Base-by-base conservation (phyloP, 1,140 invertebrate genomes). In the Lineus longissimus region DNA sequence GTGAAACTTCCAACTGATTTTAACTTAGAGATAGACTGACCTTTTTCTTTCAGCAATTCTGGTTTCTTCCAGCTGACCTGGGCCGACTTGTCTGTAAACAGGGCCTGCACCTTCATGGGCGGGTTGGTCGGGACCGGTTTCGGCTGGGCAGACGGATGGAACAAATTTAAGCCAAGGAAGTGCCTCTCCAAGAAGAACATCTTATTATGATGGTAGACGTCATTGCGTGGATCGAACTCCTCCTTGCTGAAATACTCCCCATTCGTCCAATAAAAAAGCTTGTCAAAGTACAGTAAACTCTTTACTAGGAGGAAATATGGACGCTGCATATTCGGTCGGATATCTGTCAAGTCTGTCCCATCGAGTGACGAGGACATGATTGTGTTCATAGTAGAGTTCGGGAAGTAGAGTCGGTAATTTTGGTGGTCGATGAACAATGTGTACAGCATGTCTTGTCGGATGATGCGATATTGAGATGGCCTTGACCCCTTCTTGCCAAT, bases 241-340 rank as follows among this genome's bases (percentile, higher is more conserved):
- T 93, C 90, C 6, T 86, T 86, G 59, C 91, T 81, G 1, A 85
- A 84, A 70, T 88, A 86, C 22, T 85, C 81, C 0, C 89, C 90
- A 74, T 91, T 90, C 0, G 90, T 91, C 89, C 90, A 92, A 75
- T 90, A 91, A 70, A 92, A 90, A n/a, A 90, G 81, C 0, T 88
- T 62, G 13, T 70, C 61, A 23, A 64, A 66, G 54, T 62, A 66
- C 0, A 68, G 66, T 43, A 76, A 67, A 58, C 73, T 72, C 25
- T 55, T 63, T 17, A 76, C 70, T 1, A 62, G 36, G 1, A 61
- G 25, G 43, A 68, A 75, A 51, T 68, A 63, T 2, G 64, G 63
- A 1, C 45, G 58, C 1, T 90, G 86, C 45, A 88, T 88, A 75
- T 92, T 92, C 9, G 83, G 79, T 57, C 91, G 82, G 31, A 94